Evolutionary conservation across 2,888 invertebrate genomes (phyloP), one percentile per base, ranked within the genome.

Genomic region (Protonemura montana): DNA sequence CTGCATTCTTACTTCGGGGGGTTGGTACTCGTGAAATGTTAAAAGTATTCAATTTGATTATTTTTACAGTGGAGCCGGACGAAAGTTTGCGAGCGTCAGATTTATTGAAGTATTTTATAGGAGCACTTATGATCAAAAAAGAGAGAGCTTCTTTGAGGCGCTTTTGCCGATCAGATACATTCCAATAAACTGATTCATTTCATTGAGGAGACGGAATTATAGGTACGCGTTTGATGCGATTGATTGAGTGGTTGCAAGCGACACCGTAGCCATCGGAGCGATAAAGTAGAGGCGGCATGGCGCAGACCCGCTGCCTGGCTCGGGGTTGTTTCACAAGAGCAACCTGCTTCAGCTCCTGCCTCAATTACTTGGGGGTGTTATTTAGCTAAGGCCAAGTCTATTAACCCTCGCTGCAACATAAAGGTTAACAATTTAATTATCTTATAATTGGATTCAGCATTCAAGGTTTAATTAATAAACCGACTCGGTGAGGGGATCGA

Each of bases 361-460:
- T 81, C 81, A 81, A 81, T 81, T 81, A 81, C 81, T 81, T 81
- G 30, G 30, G 59, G 81, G 81, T 30, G 28, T 81, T 81, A 81
- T 30, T 81, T n/a, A 81, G 81, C 30, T 81, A 81, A 28, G 81
- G 30, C 81, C 59, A 59, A 81, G 28, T 29, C n/a, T 30, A 28
- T 78, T 78, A 78, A 28, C 78, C 78, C 78, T 25, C 78, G 16
- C 27, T 78, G 28, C 27, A 78, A 78, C 81, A 81, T 28, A 81
- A 81, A 81, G 81, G 81, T 81, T 81, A 81, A 81, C 81, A 81
- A 81, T 81, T 81, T 30, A 81, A 81, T 81, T 81, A 81, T 81
- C 28, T 28, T 81, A 28, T 81, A 81, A 81, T 81, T 81, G 81
- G 30, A 81, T 81, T 30, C 28, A 28, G n/a, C 30, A 30, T 81